Conservation (phyloP, 2,113 vertebrate genomes). For the Sylvilagus bachmani region DNA sequence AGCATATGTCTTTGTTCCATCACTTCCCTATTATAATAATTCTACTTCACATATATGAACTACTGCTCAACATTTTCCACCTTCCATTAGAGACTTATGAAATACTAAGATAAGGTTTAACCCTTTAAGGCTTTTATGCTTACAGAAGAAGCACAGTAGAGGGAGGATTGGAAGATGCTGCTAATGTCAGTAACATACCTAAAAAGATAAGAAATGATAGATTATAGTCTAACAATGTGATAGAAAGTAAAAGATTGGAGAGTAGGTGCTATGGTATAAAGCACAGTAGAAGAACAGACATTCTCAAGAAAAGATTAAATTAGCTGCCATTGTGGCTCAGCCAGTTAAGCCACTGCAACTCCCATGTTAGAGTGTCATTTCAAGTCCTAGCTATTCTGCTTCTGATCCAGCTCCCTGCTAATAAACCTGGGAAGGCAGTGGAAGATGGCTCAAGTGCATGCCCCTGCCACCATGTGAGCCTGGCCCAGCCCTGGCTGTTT, state of each 20-base stretch:
- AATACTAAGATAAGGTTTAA: conserved; percentile 4
- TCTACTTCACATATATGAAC: conserved; percentile 11
- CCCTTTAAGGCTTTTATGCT: neutral
- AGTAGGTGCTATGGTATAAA: neutral
- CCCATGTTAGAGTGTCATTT: no score
- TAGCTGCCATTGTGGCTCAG: neutral
- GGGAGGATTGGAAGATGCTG: neutral
- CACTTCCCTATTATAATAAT: conserved; percentile 41
- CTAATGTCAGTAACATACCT: neutral
- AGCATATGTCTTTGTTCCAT: no score
- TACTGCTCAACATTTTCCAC: neutral
- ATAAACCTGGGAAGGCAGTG: no score
- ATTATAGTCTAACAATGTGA: neutral
- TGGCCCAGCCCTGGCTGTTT: no score
- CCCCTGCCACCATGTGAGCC: no score
- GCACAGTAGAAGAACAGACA: neutral
- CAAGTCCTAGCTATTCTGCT: no score
- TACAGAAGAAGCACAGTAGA: neutral
- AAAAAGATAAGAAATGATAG: neutral
- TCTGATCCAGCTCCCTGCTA: no score
- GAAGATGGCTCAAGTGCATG: no score
- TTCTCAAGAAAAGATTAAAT: neutral
- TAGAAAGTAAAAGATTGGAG: neutral
- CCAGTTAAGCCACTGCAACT: no score
- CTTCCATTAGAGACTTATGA: conserved; percentile 20